Evolutionary conservation across 30 jellyfish, hydroid and myxozoan species (phyloP), one percentile per base, ranked within the genome.

Genomic region (Rhopilema esculentum): DNA sequence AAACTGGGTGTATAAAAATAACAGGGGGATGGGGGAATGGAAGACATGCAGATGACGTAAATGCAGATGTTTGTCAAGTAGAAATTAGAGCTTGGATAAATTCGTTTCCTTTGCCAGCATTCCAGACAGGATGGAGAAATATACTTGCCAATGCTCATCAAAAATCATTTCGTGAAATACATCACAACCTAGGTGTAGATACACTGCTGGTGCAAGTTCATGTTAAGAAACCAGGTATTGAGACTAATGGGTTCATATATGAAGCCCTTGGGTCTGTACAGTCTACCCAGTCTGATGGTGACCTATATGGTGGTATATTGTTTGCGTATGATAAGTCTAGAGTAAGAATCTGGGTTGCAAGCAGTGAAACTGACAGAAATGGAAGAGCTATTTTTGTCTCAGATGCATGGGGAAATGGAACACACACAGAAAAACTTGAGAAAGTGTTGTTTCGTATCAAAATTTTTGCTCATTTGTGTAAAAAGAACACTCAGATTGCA

Each of bases 11-110:
- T 68, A 87, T 91, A 30, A 62, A 28, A 27, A 66, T 95, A 24
- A 85, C 96, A 2, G 87, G 79, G 75, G 94, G 99, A n/a, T 95
- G 99, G 99, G 99, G 99, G 21, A 73, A 82, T 85, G 98, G 99
- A 8, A 86, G 77, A 74, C 66, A 90, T 57, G 28, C 97, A 16
- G 69, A 32, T 4, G 88, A 82, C 49, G 62, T 93, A 96, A 72
- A 69, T 81, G 66, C 97, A 20, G 65, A 71, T 30, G 81, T 81
- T 23, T 95, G 99, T 51, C 97, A 81, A 18, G 89, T 95, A 26
- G 97, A 95, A 48, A 83, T 95, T 25, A 75, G 99, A 66, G 79
- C 95, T 16, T 95, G 99, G 99, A 90, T 95, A 19, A 90, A 91
- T 61, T 87, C 97, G 1, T 89, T 89, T 66, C 97, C 99, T 6